phyloP scores from a whole-genome alignment of 2,797 vertebrate species.

The Poecilia velifera region DNA sequence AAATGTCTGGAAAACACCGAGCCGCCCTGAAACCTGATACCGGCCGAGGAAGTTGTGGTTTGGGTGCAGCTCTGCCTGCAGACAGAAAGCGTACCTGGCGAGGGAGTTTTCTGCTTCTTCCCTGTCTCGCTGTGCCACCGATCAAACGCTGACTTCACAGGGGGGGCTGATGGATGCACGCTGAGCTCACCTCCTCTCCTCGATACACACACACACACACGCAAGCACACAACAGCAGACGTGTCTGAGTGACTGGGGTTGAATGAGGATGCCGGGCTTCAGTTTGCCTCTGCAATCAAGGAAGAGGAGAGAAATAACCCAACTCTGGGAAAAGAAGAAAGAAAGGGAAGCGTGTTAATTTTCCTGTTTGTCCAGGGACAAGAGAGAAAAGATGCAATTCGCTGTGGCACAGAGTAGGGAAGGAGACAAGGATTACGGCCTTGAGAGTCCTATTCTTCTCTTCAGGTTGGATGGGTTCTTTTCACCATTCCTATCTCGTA shows the following conservation, averaged over 20 bases:
- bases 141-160: slow-evolving; percentile 56
- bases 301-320: slow-evolving; percentile 7
- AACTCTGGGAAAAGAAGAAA: slow-evolving; percentile 4
- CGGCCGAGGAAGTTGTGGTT: slow-evolving; percentile 43
- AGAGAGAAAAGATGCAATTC: slow-evolving; percentile 15
- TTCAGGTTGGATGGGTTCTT: slow-evolving; percentile 46
- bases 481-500: slow-evolving; percentile 72
- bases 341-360: slow-evolving; percentile 15
- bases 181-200: slow-evolving; percentile 50
- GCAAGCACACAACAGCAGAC: neutral
- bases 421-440: slow-evolving; percentile 39
- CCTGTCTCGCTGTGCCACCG: slow-evolving; percentile 23
- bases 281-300: slow-evolving; percentile 26
- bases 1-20: slow-evolving; percentile 63
- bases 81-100: slow-evolving; percentile 40
- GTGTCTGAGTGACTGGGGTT: neutral
- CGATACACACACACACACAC: slow-evolving; percentile 15
- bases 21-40: slow-evolving; percentile 36
- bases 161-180: slow-evolving; percentile 39
- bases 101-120: slow-evolving; percentile 30
- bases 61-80: slow-evolving; percentile 29
- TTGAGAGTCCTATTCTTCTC: slow-evolving; percentile 33
- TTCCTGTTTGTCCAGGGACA: neutral
- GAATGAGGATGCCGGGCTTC: slow-evolving; percentile 8
- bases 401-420: slow-evolving; percentile 15